These are phyloP conservation scores for Linhomoeus sp. DNA, from an alignment of 2,888 invertebrate species.

Conservation along the genomic window DNA sequence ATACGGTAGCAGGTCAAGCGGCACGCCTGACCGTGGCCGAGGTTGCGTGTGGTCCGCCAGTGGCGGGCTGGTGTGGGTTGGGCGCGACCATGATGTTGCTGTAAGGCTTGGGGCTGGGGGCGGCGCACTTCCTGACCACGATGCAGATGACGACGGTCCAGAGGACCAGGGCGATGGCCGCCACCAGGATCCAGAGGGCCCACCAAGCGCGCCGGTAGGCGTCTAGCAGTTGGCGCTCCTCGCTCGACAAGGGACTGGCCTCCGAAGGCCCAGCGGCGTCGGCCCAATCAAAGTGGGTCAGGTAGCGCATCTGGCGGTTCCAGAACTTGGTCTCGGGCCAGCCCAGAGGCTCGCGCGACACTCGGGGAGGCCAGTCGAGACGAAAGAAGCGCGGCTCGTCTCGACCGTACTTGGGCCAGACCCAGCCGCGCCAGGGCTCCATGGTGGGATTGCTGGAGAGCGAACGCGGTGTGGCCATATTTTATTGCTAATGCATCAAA, in stretches of 20 bases:
- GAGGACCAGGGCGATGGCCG: constrained; percentile 16
- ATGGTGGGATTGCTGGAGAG: constrained; percentile 16
- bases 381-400: constrained; percentile 15
- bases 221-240: constrained; percentile 10
- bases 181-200: constrained; percentile 24
- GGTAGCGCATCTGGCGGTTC: constrained; percentile 13
- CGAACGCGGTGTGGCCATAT: too few species aligned
- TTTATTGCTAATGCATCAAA: too few species aligned
- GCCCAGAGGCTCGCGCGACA: too few species aligned
- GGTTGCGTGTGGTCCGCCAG: too few species aligned
- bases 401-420: constrained; percentile 16
- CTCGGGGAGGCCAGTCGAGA: constrained; percentile 17
- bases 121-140: constrained; percentile 12
- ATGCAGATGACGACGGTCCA: constrained; percentile 19
- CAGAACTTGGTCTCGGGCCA: constrained; percentile 23
- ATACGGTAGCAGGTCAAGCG: too few species aligned
- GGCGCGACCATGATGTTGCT: constrained; percentile 1
- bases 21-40: too few species aligned
- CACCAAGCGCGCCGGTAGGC: constrained; percentile 23
- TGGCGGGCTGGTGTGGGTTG: too few species aligned
- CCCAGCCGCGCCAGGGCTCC: constrained; percentile 8
- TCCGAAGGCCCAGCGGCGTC: background rate
- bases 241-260: background rate
- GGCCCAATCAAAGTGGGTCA: background rate
- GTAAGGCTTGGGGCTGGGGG: background rate